Conservation (phyloP, 2,113 vertebrate genomes). For the Cephalopholis sonnerati region DNA sequence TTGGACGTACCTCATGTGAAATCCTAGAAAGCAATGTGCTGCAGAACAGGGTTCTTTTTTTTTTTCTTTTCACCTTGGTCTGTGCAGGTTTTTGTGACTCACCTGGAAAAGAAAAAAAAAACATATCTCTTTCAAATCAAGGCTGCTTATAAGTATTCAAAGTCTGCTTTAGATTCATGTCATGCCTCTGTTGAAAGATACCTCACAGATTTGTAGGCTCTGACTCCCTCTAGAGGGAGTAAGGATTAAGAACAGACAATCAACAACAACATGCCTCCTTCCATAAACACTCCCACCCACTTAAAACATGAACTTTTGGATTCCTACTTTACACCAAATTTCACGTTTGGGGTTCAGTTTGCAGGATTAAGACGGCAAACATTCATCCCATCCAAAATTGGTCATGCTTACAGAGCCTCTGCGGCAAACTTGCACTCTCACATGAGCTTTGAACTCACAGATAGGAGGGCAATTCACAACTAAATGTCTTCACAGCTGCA, state of each 20-base stretch:
- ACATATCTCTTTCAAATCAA: constrained; percentile 4
- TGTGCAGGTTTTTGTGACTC: constrained; percentile 18
- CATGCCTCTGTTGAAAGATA: constrained; percentile 1
- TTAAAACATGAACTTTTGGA: not conserved
- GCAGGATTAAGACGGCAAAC: not conserved
- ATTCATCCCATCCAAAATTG: not conserved
- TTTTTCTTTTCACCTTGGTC: constrained; percentile 16
- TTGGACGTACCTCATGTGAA: constrained; percentile 20
- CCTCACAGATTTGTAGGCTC: constrained; percentile 52
- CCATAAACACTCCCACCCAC: not conserved
- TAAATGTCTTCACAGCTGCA: not conserved
- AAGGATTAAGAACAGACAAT: constrained; percentile 6
- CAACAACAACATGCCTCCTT: not conserved
- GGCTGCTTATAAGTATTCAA: not conserved
- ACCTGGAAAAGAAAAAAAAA: not conserved
- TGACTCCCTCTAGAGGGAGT: constrained; percentile 76
- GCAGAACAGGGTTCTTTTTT: not conserved
- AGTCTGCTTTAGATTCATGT: constrained; percentile 25
- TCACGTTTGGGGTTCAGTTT: not conserved
- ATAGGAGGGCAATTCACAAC: not conserved
- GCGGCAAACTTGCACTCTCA: not conserved
- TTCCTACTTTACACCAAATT: not conserved
- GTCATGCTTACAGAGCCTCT: not conserved
- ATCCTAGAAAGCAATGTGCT: constrained; percentile 19
- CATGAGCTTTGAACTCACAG: not conserved